Evolutionary conservation across 30 jellyfish, hydroid and myxozoan species (phyloP), one percentile per base, ranked within the genome.

Genomic region (Hydractinia symbiolongicarpus): DNA sequence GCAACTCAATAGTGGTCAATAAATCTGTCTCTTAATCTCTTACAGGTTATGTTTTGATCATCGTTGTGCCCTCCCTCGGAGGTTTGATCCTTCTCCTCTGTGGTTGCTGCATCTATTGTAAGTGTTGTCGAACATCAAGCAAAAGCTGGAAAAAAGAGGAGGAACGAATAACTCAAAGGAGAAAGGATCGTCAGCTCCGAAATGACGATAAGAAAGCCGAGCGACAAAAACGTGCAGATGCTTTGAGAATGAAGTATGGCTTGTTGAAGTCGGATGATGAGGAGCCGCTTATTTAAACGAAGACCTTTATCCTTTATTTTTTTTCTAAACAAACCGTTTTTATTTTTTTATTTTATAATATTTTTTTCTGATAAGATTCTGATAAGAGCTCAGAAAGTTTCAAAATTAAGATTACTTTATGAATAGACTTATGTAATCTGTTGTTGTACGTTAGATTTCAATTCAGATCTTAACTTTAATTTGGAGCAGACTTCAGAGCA

Each of bases 21-120:
- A 30, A 30, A 30, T 2, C 2, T 30, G 2, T 30, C 44, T 30
- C 44, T 30, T 30, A 30, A 30, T 30, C 44, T 30, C 44, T 84
- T 76, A 16, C 71, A 94, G 99, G 99, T 16, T 87, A 84, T 68
- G 85, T 88, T 14, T 72, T 94, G 86, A 88, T 94, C 30, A 94
- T 94, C 71, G 95, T 94, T 55, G 89, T 94, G 5, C 99, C 99
- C 2, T 53, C 81, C 6, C 88, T 94, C 50, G 96, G 87, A 5
- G 96, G 81, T 15, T 83, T 94, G 62, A 84, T 94, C 68, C 92
- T 94, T 50, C 82, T 94, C 83, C 64, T 93, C 5, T 94, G 96
- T 94, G 99, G 99, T 21, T 94, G 99, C 79, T 94, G 95, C 77
- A 94, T 94, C 20, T 94, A 94, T 77, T 94, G 99, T 83, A 86